Conservation (phyloP, 1,140 invertebrate species). For the Drusus annulatus region DNA sequence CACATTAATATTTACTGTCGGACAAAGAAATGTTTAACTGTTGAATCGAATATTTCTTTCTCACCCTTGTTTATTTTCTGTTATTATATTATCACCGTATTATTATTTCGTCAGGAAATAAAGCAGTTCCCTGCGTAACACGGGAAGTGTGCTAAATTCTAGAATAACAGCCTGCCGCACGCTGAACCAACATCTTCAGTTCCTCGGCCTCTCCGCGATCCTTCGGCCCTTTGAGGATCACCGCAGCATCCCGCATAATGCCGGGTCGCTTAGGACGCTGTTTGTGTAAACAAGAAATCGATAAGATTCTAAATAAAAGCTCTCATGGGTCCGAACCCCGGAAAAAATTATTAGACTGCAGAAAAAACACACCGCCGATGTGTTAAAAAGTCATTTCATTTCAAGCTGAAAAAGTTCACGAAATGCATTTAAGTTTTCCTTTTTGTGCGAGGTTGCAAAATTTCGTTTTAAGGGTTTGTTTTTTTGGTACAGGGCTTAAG, state of each 20-base stretch:
- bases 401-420: background rate
- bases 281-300: slow-evolving; percentile 57
- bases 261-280: slow-evolving; percentile 40
- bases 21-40: no score
- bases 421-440: background rate
- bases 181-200: slow-evolving; percentile 45
- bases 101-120: background rate
- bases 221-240: slow-evolving; percentile 31
- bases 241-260: slow-evolving; percentile 31
- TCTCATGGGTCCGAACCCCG: background rate
- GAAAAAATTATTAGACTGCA: background rate
- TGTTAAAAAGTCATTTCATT: background rate
- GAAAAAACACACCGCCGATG: background rate
- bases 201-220: background rate
- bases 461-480: background rate
- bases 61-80: no score
- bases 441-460: background rate
- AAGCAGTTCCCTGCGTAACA: slow-evolving; percentile 25
- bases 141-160: slow-evolving; percentile 54
- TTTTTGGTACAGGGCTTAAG: no score
- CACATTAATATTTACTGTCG: no score
- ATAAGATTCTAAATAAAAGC: slow-evolving; percentile 55
- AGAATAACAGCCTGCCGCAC: slow-evolving; percentile 47
- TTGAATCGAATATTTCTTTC: no score
- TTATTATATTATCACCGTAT: no score